Conservation (phyloP, 2,797 vertebrate species). For the Acrossocheilus wenchowensis region DNA sequence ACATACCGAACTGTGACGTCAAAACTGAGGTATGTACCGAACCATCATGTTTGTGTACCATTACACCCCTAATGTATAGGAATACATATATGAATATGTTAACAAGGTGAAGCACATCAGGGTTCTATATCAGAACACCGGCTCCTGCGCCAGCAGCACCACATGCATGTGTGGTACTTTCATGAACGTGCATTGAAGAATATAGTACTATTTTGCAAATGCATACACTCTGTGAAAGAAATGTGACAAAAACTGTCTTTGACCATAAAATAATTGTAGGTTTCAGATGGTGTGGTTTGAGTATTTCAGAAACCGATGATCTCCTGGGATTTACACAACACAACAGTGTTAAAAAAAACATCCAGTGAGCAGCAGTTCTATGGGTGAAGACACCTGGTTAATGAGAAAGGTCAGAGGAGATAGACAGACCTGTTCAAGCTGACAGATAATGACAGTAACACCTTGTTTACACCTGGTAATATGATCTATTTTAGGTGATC, state of each 20-base stretch:
- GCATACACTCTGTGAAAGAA: background rate
- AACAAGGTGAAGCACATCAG: too few relatives aligned
- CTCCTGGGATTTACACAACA: background rate
- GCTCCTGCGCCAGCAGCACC: too few relatives aligned
- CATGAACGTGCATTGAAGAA: background rate
- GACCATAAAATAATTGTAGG: background rate
- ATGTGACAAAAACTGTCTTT: background rate
- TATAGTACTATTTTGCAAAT: background rate
- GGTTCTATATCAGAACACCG: too few relatives aligned
- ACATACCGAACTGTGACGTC: too few relatives aligned
- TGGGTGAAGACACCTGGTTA: conserved; percentile 2
- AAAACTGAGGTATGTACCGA: too few relatives aligned
- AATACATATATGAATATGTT: too few relatives aligned
- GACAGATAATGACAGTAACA: background rate
- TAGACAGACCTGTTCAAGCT: background rate
- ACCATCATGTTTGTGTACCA: too few relatives aligned
- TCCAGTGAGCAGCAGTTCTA: background rate
- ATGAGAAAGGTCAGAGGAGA: conserved; percentile 5
- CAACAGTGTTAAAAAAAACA: conserved; percentile 18
- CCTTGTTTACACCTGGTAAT: background rate
- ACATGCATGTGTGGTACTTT: too few relatives aligned
- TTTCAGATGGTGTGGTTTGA: background rate
- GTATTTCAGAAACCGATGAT: background rate
- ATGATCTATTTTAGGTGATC: background rate
- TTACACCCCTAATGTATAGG: too few relatives aligned